Percentiles rank a stretch among this genome's conserved stretches.
These are phyloP conservation scores for Cabera pusaria DNA, from an alignment of 2,888 invertebrate genomes.

Conservation along the genomic window DNA sequence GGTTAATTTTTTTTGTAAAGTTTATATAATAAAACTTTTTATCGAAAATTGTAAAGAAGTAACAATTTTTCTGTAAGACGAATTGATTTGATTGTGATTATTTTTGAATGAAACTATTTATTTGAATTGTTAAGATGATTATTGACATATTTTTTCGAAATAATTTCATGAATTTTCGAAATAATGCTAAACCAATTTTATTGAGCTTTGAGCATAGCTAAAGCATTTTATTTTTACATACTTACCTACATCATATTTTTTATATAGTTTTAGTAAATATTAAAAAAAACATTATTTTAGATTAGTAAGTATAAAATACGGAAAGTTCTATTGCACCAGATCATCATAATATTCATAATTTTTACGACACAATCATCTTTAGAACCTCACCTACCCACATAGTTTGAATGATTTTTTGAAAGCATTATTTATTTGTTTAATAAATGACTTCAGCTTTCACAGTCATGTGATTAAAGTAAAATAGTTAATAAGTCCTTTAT, in stretches of 20 bases:
- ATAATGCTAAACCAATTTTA: conserved; percentile 14
- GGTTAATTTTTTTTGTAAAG: conserved; percentile 13
- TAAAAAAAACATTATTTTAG: too few relatives aligned
- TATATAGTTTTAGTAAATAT: too few relatives aligned
- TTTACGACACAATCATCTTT: too few relatives aligned
- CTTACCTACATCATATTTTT: too few relatives aligned
- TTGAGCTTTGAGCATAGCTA: not conserved
- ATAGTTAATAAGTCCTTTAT: too few relatives aligned
- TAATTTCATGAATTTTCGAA: not conserved
- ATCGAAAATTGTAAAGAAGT: conserved; percentile 11
- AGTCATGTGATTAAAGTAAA: too few relatives aligned
- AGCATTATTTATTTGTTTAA: conserved; percentile 23
- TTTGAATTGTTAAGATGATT: too few relatives aligned
- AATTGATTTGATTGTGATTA: conserved; percentile 42
- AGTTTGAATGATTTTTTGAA: too few relatives aligned
- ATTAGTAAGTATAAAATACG: conserved; percentile 6
- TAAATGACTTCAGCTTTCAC: conserved; percentile 6
- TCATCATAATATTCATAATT: too few relatives aligned
- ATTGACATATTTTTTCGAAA: conserved; percentile 7
- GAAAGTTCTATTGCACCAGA: conserved; percentile 19
- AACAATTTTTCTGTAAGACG: conserved; percentile 29
- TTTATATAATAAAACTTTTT: conserved; percentile 1
- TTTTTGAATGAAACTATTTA: conserved; percentile 37
- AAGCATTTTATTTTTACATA: too few relatives aligned
- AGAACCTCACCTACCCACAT: too few relatives aligned